A percentile compares a stretch with the other conserved stretches of the same genome.
phyloP scores from a whole-genome alignment of 2,113 vertebrate species.

The Artemisiospiza belli region DNA sequence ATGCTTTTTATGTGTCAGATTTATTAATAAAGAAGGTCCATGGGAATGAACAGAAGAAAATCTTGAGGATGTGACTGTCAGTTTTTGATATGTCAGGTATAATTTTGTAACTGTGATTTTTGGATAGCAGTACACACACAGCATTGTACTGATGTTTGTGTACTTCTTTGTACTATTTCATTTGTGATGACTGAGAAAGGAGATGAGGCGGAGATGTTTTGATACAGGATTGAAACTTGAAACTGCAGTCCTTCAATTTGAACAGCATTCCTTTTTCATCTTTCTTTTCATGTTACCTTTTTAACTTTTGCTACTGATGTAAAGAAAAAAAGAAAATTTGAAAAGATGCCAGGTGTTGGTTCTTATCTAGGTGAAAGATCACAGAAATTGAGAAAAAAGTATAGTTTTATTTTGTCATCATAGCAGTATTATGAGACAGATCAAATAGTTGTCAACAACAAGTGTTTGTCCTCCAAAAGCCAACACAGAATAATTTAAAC shows the following conservation, averaged over 20 bases:
- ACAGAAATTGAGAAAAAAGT: constrained; percentile 75
- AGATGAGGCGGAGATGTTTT: constrained; percentile 82
- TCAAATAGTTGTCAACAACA: constrained; percentile 79
- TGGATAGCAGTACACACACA: constrained; percentile 84
- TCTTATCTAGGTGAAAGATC: constrained; percentile 83
- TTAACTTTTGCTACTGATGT: constrained; percentile 84
- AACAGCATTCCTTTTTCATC: constrained; percentile 84
- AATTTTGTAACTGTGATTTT: constrained; percentile 95
- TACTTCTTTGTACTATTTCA: constrained; percentile 82
- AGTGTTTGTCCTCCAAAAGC: constrained; percentile 74
- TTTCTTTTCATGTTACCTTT: constrained; percentile 87
- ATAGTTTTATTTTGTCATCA: constrained; percentile 72
- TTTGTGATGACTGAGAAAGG: constrained; percentile 80
- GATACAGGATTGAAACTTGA: constrained; percentile 84
- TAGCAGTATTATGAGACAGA: constrained; percentile 70
- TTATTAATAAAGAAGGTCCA: constrained; percentile 98
- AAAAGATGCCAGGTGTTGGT: constrained; percentile 82
- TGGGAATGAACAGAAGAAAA: constrained; percentile 83
- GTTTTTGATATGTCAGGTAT: constrained; percentile 96
- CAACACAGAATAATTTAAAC: constrained; percentile 65
- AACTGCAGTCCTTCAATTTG: constrained; percentile 84
- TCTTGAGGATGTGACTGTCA: constrained; percentile 83
- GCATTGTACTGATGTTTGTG: constrained; percentile 82
- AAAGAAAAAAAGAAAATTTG: constrained; percentile 78
- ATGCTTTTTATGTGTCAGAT: constrained; percentile 98